Evolutionary conservation across 2,888 invertebrate genomes (phyloP), one percentile per base, ranked within the genome.

Genomic region (Chalcis sispes): DNA sequence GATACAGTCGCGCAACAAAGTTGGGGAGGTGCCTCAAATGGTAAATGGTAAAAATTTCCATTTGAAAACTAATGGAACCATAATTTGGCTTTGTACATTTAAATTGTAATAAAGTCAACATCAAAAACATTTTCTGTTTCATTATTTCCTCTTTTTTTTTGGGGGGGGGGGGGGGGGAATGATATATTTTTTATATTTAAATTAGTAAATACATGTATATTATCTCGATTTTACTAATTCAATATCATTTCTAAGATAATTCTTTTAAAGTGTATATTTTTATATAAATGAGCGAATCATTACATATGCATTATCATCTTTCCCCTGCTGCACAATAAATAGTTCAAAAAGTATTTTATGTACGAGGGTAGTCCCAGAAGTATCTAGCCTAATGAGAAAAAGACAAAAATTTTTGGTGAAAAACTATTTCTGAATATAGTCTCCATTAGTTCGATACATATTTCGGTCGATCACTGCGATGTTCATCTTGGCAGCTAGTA

Each of bases 11-110:
- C 85, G 69, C 79, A 87, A 2, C 90, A 92, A 5, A 92, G 91
- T 58, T 93, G 93, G 93, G 93, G 92, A 79, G 91, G 92, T 78
- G 89, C 92, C 52, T 89, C 90, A 42, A 90, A 90, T 79, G 92
- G 92, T 85, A 85, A 83, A 69, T 87, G 87, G 87, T 86, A 84
- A 85, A 76, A 48, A 50, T 75, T 75, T 74, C 77, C 65, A 64
- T 80, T 23, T 46, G 25, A 65, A 52, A 50, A 80, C 76, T 80
- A 65, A 77, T 79, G 61, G 62, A 67, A 75, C 64, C 36, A 79
- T 66, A 66, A 73, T 64, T 70, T 77, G 54, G 56, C 77, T 81
- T 79, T 84, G 83, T 85, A 81, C 82, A 83, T 79, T 66, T 42
- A 48, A 67, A 77, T 77, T 80, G 61, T 80, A 85, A 85, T 82